phyloP scores from a whole-genome alignment of 2,888 invertebrate species.

The Deilephila elpenor region DNA sequence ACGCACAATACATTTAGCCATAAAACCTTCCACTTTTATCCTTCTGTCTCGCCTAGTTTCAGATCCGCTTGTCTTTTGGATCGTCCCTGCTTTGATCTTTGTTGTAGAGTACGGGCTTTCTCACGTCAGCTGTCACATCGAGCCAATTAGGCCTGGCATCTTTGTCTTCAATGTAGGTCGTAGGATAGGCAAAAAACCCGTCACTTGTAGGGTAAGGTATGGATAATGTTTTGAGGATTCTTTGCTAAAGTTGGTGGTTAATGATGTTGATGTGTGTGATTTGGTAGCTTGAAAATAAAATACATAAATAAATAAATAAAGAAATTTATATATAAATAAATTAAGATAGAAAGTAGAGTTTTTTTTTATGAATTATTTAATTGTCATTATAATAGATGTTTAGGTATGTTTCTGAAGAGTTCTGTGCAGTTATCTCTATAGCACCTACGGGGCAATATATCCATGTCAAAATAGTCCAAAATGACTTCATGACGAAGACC shows the following conservation, averaged over 20 bases:
- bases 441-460: too few relatives aligned
- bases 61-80: slow-evolving; percentile 4
- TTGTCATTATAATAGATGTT: too few relatives aligned
- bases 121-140: not conserved
- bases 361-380: too few relatives aligned
- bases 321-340: too few relatives aligned
- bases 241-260: not conserved
- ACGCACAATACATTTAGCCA: not conserved
- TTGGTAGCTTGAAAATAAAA: too few relatives aligned
- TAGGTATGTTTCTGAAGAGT: too few relatives aligned
- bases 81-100: slow-evolving; percentile 8
- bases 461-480: too few relatives aligned
- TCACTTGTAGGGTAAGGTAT: not conserved
- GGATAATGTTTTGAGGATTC: not conserved
- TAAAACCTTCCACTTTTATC: slow-evolving; percentile 15
- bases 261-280: not conserved
- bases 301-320: too few relatives aligned
- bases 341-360: too few relatives aligned
- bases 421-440: too few relatives aligned
- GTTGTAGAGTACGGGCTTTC: slow-evolving; percentile 5
- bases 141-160: slow-evolving; percentile 8
- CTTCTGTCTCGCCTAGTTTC: not conserved
- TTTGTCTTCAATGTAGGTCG: slow-evolving; percentile 18
- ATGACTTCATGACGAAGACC: too few relatives aligned
- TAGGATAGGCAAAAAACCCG: not conserved